A percentile compares a stretch with the other conserved stretches of the same genome.
Evolutionary conservation across 2,113 vertebrate species (phyloP).

Genomic region (Sceloporus tristichus): DNA sequence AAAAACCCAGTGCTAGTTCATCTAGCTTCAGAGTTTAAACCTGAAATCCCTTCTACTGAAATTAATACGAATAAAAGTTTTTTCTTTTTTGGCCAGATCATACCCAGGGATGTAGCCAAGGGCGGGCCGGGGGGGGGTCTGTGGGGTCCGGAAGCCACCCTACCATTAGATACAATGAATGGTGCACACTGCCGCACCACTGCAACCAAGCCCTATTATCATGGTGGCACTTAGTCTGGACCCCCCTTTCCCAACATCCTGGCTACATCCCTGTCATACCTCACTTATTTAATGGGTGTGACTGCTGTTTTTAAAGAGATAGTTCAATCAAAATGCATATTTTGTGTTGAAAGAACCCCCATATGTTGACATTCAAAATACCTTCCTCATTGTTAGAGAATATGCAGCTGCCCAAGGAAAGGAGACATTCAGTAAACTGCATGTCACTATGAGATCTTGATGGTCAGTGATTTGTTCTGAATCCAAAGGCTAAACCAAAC

Average conservation of each 20-base stretch:
- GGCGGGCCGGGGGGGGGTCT: too few species aligned
- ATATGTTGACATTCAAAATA: constrained; percentile 70
- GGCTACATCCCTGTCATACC: not conserved
- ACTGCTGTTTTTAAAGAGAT: constrained; percentile 52
- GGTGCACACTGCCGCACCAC: too few species aligned
- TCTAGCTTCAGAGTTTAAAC: not conserved
- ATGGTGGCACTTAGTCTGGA: too few species aligned
- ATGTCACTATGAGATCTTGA: constrained; percentile 84
- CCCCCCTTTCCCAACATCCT: too few species aligned
- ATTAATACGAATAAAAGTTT: not conserved
- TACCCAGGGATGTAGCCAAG: not conserved
- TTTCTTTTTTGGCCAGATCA: not conserved
- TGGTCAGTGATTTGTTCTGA: constrained; percentile 85
- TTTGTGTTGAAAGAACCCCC: constrained; percentile 69
- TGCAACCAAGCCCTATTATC: too few species aligned
- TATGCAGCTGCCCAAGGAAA: constrained; percentile 76
- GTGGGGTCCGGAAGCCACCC: too few species aligned
- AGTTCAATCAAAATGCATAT: constrained; percentile 35
- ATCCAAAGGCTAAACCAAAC: constrained; percentile 84
- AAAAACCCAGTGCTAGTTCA: not conserved
- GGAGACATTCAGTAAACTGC: constrained; percentile 77
- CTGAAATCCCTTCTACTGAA: not conserved
- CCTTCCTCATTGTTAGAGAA: constrained; percentile 63
- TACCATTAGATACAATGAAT: not conserved
- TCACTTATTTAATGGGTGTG: constrained; percentile 53